Evolutionary conservation across 2,113 vertebrate genomes (phyloP).

Genomic region (Notarius quadriscutis): DNA sequence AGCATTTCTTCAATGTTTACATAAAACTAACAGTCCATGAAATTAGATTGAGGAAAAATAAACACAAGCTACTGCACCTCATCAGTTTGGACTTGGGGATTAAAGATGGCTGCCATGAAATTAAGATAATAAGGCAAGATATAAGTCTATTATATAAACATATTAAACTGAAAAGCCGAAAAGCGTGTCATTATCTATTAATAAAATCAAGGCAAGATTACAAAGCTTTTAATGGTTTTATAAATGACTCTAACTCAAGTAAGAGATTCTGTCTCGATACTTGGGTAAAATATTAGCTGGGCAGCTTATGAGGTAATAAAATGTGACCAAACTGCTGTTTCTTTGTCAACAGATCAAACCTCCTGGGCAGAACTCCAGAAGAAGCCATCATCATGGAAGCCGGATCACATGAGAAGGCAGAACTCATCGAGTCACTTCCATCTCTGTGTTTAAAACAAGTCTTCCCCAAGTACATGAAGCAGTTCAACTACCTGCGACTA

Average conservation of each 20-base stretch:
- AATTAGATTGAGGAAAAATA: not conserved
- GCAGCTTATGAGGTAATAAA: not conserved
- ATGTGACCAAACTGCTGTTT: not conserved
- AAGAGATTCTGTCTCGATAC: not conserved
- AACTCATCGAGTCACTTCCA: constrained; percentile 67
- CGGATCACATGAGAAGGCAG: constrained; percentile 41
- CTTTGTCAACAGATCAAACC: constrained; percentile 36
- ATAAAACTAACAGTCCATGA: constrained; percentile 2
- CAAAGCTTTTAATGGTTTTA: not conserved
- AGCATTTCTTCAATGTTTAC: not conserved
- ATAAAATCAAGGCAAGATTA: not conserved
- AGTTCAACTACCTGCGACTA: constrained; percentile 86
- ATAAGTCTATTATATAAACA: not conserved
- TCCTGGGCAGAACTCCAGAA: constrained; percentile 6
- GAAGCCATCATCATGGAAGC: constrained; percentile 60
- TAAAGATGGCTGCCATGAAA: not conserved
- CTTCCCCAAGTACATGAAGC: constrained; percentile 91
- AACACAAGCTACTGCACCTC: not conserved
- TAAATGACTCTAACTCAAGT: not conserved
- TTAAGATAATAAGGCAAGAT: not conserved
- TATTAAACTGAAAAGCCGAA: not conserved
- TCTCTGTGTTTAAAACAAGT: constrained; percentile 93
- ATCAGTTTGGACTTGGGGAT: not conserved
- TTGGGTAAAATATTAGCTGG: not conserved
- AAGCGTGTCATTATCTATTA: not conserved